Evolutionary conservation across 2,113 vertebrate species (phyloP).

Genomic region (Oreocharis arfaki): DNA sequence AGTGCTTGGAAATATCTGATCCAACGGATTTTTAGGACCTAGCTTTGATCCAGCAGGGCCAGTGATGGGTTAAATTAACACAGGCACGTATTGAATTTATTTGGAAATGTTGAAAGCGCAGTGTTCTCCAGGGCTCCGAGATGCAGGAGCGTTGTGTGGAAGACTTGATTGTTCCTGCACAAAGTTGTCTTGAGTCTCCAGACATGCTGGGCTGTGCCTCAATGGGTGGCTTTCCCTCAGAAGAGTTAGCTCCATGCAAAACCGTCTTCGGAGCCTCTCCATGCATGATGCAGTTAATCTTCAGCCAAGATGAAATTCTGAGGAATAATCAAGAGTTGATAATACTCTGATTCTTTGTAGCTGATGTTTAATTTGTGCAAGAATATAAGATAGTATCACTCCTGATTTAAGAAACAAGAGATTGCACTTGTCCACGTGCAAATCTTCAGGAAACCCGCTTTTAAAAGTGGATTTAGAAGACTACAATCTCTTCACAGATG

Average conservation of each 20-base stretch:
- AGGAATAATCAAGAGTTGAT: background rate
- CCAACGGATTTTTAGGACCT: background rate
- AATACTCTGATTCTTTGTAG: background rate
- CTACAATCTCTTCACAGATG: background rate
- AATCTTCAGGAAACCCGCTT: background rate
- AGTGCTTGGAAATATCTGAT: background rate
- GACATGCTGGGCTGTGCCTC: background rate
- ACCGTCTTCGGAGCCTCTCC: background rate
- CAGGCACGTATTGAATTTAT: background rate
- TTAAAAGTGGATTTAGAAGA: background rate
- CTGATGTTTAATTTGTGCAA: background rate
- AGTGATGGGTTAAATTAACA: background rate
- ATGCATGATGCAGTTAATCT: background rate
- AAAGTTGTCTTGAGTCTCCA: background rate
- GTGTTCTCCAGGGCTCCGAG: background rate
- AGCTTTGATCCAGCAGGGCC: background rate
- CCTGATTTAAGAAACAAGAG: too few relatives aligned
- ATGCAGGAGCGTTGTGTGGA: background rate
- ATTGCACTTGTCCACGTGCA: background rate
- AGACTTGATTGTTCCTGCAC: background rate
- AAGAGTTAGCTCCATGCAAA: background rate
- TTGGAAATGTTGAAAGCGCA: background rate
- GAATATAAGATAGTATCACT: background rate
- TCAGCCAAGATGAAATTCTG: background rate
- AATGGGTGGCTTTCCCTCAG: background rate